phyloP scores from a whole-genome alignment of 2,888 invertebrate species.

The Epirrita christyi region DNA sequence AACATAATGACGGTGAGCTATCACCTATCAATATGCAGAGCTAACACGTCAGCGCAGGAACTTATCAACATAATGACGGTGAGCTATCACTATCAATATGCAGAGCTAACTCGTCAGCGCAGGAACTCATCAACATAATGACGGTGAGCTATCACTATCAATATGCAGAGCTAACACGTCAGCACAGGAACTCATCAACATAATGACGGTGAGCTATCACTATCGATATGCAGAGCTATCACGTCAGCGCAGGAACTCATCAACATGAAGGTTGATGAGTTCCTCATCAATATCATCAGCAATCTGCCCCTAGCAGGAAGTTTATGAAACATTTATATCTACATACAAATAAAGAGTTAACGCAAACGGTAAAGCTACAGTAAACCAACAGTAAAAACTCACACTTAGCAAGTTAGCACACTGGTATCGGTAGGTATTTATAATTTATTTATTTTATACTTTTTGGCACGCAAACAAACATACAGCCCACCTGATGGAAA shows the following conservation, averaged over 20 bases:
- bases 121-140: constrained; percentile 66
- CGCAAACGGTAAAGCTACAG: too few relatives aligned
- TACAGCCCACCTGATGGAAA: too few relatives aligned
- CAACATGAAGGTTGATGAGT: too few relatives aligned
- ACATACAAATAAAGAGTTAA: too few relatives aligned
- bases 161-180: constrained; percentile 49
- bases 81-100: constrained; percentile 29
- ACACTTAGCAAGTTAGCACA: too few relatives aligned
- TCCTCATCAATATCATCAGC: too few relatives aligned
- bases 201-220: constrained; percentile 55
- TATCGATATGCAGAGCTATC: constrained; percentile 36
- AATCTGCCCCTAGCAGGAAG: too few relatives aligned
- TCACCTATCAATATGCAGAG: constrained; percentile 60
- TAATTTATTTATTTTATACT: too few relatives aligned
- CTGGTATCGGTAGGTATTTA: too few relatives aligned
- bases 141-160: constrained; percentile 46
- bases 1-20: constrained; percentile 60
- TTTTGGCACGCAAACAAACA: too few relatives aligned
- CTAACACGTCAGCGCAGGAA: constrained; percentile 70
- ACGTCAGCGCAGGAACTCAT: constrained; percentile 69
- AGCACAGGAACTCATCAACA: constrained; percentile 67
- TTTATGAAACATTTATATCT: too few relatives aligned
- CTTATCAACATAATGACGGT: constrained; percentile 68
- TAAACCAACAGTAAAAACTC: too few relatives aligned
- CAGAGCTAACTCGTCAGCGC: constrained; percentile 54